Conservation (phyloP, 2,888 invertebrate genomes). For the Cyrtodaria siliqua region DNA sequence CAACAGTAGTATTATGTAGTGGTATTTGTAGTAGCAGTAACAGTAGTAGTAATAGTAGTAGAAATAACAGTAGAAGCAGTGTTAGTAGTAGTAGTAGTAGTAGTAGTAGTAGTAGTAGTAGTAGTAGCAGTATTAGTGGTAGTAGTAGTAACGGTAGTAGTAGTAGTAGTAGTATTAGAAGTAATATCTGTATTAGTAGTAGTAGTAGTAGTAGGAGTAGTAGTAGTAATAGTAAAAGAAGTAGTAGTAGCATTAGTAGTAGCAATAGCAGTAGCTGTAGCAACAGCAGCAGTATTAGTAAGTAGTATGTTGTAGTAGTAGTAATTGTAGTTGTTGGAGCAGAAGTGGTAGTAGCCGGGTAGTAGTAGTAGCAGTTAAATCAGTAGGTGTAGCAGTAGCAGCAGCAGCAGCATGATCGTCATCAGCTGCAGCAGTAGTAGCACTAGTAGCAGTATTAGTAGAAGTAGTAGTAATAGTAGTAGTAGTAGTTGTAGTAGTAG, state of each 20-base stretch:
- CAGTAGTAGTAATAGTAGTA: conserved; percentile 3
- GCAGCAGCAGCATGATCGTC: background rate
- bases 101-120: conserved; percentile 2
- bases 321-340: conserved; percentile 1
- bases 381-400: background rate
- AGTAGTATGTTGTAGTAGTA: background rate
- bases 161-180: conserved; percentile 2
- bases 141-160: background rate
- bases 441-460: conserved; percentile 1
- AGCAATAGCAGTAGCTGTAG: background rate
- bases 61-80: background rate
- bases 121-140: background rate
- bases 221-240: background rate
- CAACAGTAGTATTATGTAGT: background rate
- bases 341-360: conserved; percentile 2
- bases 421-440: background rate
- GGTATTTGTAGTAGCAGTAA: conserved; percentile 1
- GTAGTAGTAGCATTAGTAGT: conserved; percentile 6
- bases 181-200: background rate
- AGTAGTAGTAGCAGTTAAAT: background rate
- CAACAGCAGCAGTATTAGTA: background rate
- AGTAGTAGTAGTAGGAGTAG: conserved; percentile 1
- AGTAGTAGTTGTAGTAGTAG: conserved; percentile 2
- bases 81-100: background rate
- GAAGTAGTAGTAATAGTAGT: background rate